These are phyloP conservation scores for Trichopria drosophilae DNA, from an alignment of 2,888 invertebrate species.

Conservation along the genomic window DNA sequence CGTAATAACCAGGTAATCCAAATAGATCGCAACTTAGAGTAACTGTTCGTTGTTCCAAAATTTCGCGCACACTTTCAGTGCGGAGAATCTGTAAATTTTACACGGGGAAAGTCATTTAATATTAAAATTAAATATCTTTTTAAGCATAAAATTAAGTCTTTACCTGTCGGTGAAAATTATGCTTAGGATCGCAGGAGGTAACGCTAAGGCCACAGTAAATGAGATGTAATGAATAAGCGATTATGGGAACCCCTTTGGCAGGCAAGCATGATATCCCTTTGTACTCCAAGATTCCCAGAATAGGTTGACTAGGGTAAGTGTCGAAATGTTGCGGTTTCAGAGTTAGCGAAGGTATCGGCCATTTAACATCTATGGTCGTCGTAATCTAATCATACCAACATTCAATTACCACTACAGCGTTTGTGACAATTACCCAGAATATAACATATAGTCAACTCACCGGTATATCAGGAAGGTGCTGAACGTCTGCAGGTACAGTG, in stretches of 20 bases:
- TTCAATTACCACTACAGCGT: neutral
- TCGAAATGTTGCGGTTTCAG: slow-evolving; percentile 76
- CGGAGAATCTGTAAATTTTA: slow-evolving; percentile 68
- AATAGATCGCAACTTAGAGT: slow-evolving; percentile 75
- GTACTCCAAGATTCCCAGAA: slow-evolving; percentile 75
- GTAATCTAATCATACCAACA: slow-evolving; percentile 40
- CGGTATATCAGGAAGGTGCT: slow-evolving; percentile 41
- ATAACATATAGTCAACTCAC: slow-evolving; percentile 42
- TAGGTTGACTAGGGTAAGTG: slow-evolving; percentile 77
- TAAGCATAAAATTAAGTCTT: slow-evolving; percentile 10
- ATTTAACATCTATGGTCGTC: slow-evolving; percentile 73
- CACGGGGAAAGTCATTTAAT: neutral
- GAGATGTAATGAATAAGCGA: slow-evolving; percentile 68
- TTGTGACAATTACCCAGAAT: slow-evolving; percentile 42
- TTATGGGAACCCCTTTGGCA: slow-evolving; percentile 59
- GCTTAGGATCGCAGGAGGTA: slow-evolving; percentile 69
- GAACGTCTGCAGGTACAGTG: too few relatives aligned
- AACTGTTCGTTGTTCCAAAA: slow-evolving; percentile 71
- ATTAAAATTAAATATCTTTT: neutral
- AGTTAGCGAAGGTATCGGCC: slow-evolving; percentile 75
- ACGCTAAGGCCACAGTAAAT: slow-evolving; percentile 79
- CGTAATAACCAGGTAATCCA: slow-evolving; percentile 81
- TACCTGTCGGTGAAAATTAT: slow-evolving; percentile 61
- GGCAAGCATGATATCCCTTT: slow-evolving; percentile 70
- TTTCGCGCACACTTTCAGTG: slow-evolving; percentile 75